Percentiles rank a stretch among this genome's conserved stretches.
Conservation (phyloP, 2,113 vertebrate species). For the Orcinus orca region DNA sequence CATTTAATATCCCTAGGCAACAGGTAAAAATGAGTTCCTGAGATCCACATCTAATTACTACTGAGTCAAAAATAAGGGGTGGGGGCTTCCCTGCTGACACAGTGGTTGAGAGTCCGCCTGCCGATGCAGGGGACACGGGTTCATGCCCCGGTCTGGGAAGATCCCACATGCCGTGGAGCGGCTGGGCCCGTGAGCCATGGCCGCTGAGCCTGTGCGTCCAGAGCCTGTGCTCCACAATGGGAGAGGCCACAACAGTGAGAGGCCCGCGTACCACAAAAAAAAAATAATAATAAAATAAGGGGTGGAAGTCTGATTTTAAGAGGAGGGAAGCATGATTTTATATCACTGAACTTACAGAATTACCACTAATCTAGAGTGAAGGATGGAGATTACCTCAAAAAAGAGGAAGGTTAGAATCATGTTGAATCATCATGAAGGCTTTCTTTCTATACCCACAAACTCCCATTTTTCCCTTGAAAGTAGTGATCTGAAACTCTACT, state of each 20-base stretch:
- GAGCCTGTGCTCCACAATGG: too few relatives aligned
- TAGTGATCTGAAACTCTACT: not conserved
- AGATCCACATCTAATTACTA: not conserved
- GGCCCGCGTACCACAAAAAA: too few relatives aligned
- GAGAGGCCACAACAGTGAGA: too few relatives aligned
- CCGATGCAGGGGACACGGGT: too few relatives aligned
- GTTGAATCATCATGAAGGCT: not conserved
- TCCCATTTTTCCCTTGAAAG: not conserved
- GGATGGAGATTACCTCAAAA: not conserved
- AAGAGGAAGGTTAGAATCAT: not conserved
- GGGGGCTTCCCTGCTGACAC: rapidly evolving
- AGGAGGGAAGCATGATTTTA: not conserved
- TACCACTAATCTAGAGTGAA: not conserved
- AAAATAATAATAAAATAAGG: not conserved
- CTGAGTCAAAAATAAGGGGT: not conserved
- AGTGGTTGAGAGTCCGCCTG: too few relatives aligned
- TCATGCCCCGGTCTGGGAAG: too few relatives aligned
- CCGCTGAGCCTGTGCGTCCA: rapidly evolving
- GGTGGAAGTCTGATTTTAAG: not conserved
- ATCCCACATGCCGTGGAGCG: too few relatives aligned
- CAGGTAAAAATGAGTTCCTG: not conserved
- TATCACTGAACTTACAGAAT: not conserved
- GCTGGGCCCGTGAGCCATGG: too few relatives aligned
- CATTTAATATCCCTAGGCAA: not conserved
- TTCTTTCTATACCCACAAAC: not conserved